Evolutionary conservation across 1,140 invertebrate genomes (phyloP).

Genomic region (Lucilia cuprina): DNA sequence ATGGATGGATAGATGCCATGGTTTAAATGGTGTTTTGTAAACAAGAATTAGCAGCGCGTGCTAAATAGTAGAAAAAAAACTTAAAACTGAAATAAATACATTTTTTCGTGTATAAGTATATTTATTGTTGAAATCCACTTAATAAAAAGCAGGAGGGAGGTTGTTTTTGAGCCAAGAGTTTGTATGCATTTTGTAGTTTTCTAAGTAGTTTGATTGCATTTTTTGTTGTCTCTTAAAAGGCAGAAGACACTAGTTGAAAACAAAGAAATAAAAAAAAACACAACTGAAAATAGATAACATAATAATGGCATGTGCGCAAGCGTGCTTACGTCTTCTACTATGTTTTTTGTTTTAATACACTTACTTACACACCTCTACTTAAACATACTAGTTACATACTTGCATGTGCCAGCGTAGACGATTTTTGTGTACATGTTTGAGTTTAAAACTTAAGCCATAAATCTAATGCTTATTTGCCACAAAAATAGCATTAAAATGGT

Average conservation of each 20-base stretch:
- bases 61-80: constrained; percentile 13
- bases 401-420: too few species aligned
- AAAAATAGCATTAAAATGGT: constrained; percentile 28
- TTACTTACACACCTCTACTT: background rate
- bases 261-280: background rate
- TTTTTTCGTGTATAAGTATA: background rate
- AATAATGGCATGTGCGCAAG: constrained; percentile 34
- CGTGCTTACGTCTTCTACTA: constrained; percentile 1
- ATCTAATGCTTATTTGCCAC: constrained; percentile 29
- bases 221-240: background rate
- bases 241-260: background rate
- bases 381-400: background rate
- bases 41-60: constrained; percentile 39
- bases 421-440: background rate
- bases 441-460: constrained; percentile 18
- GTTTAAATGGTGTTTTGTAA: constrained; percentile 36
- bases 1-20: constrained; percentile 32
- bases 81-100: background rate
- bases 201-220: constrained; percentile 2
- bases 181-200: background rate
- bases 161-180: too few species aligned
- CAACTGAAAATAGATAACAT: background rate
- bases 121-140: background rate
- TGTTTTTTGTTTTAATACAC: background rate
- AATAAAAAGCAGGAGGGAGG: background rate